phyloP scores from a whole-genome alignment of 2,113 vertebrate species.

The Python bivittatus region DNA sequence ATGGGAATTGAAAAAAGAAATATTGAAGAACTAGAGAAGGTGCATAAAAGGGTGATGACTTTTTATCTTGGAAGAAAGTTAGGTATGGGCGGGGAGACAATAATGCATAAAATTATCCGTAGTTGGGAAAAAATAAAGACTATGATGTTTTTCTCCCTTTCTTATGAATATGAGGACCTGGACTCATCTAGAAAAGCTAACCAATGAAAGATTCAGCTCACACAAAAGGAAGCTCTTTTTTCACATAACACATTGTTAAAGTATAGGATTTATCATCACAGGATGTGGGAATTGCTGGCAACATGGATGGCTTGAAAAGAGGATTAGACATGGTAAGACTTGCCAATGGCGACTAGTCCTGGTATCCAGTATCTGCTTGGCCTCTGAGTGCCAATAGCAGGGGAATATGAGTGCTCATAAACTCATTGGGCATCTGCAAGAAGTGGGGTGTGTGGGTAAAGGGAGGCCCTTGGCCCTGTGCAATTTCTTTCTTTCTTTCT shows the following conservation, averaged over 20 bases:
- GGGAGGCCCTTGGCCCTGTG: background rate
- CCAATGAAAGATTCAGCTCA: background rate
- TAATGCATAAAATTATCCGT: background rate
- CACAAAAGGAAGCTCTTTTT: background rate
- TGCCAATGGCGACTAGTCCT: background rate
- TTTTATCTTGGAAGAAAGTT: background rate
- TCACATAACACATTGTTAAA: background rate
- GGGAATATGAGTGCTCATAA: background rate
- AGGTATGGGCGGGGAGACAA: background rate
- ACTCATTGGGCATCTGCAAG: background rate
- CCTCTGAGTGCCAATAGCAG: background rate
- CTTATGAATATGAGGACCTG: background rate
- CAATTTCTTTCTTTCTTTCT: too few relatives aligned
- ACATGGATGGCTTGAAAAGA: background rate
- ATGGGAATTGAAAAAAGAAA: background rate
- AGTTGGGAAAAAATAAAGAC: background rate
- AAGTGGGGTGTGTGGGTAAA: background rate
- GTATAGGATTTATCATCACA: background rate
- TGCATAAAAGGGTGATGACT: background rate
- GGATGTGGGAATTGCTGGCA: background rate
- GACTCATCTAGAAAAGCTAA: background rate
- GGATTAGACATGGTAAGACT: background rate
- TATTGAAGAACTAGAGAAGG: background rate
- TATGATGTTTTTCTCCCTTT: background rate
- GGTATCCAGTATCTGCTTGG: background rate